Evolutionary conservation across 2,888 invertebrate genomes (phyloP).

Genomic region (Metellina segmentata): DNA sequence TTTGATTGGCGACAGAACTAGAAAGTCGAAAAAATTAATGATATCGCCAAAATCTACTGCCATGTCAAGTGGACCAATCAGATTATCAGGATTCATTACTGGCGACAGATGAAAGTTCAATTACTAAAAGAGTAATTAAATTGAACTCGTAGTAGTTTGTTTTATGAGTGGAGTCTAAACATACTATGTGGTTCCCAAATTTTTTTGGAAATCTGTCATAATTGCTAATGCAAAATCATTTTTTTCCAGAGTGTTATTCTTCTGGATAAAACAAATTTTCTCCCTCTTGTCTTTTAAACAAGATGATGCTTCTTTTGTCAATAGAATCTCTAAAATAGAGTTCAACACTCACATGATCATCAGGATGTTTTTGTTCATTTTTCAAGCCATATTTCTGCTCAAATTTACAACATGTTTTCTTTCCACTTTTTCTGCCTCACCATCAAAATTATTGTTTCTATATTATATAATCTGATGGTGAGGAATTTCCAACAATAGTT

Average conservation of each 20-base stretch:
- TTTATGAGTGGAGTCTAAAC: neutral
- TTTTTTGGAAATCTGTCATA: conserved; percentile 26
- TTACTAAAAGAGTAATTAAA: neutral
- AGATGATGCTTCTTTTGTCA: neutral
- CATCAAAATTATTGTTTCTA: neutral
- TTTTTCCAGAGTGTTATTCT: neutral
- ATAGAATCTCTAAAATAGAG: neutral
- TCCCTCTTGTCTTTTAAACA: neutral
- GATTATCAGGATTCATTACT: too few relatives aligned
- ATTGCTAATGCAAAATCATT: conserved; percentile 19
- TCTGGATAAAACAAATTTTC: neutral
- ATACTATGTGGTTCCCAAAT: neutral
- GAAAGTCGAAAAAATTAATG: too few relatives aligned
- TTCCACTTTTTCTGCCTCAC: neutral
- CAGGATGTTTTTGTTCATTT: neutral
- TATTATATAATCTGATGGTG: neutral
- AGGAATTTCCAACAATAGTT: neutral
- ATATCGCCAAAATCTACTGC: too few relatives aligned
- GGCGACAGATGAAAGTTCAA: too few relatives aligned
- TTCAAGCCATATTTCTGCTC: neutral
- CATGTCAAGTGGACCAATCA: too few relatives aligned
- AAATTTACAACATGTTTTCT: neutral
- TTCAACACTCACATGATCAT: neutral
- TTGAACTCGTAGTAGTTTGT: neutral
- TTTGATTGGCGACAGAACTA: too few relatives aligned